Conservation (phyloP, 2,113 vertebrate genomes). For the Muscicapa adusta region DNA sequence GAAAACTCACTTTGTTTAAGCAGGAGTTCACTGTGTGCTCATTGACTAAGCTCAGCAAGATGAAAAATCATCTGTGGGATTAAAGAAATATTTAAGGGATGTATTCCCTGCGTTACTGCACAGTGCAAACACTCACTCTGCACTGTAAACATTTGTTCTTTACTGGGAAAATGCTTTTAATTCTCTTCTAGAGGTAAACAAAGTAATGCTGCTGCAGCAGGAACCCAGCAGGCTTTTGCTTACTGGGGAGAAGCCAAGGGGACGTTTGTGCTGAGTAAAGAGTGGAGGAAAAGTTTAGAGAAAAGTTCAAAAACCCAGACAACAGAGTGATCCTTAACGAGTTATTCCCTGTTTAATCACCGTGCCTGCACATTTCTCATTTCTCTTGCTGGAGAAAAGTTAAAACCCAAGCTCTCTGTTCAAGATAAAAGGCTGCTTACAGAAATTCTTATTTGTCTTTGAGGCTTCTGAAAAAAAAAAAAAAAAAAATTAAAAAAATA, state of each 20-base stretch:
- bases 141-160: not conserved
- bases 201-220: not conserved
- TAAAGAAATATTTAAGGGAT: not conserved
- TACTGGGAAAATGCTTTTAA: not conserved
- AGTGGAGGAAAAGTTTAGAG: not conserved
- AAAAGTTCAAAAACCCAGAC: not conserved
- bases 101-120: accelerated
- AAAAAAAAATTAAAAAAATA: not conserved
- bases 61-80: not conserved
- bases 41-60: not conserved
- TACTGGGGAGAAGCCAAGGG: not conserved
- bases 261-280: accelerated
- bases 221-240: not conserved
- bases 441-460: not conserved
- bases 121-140: accelerated
- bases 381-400: not conserved
- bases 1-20: not conserved
- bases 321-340: not conserved
- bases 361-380: not conserved
- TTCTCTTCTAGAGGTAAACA: not conserved
- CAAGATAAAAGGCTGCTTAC: not conserved
- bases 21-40: not conserved
- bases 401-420: not conserved
- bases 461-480: not conserved
- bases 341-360: not conserved